phyloP scores from a whole-genome alignment of 2,888 invertebrate species.

The Cataglyphis altisquamis region DNA sequence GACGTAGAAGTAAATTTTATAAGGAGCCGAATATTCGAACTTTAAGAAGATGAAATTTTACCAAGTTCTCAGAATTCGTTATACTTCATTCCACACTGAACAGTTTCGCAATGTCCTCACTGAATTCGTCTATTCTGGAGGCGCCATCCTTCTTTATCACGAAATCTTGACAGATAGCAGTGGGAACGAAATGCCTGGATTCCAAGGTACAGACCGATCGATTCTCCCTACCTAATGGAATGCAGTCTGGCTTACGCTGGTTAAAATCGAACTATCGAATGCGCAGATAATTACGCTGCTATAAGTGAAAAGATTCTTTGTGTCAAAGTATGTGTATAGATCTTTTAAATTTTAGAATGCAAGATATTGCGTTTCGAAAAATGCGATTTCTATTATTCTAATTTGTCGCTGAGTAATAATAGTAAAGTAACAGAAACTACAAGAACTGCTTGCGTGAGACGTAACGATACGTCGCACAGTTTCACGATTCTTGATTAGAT shows the following conservation, averaged over 20 bases:
- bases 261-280: slow-evolving; percentile 9
- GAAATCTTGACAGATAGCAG: slow-evolving; percentile 50
- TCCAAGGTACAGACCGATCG: slow-evolving; percentile 36
- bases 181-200: slow-evolving; percentile 21
- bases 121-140: slow-evolving; percentile 14
- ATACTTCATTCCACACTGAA: slow-evolving; percentile 18
- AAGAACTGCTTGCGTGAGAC: neutral
- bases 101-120: slow-evolving; percentile 16
- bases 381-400: neutral
- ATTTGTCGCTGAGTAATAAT: neutral
- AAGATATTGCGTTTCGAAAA: neutral
- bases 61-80: slow-evolving; percentile 41
- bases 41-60: slow-evolving; percentile 34
- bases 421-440: neutral
- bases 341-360: neutral
- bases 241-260: slow-evolving; percentile 12
- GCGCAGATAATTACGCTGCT: neutral
- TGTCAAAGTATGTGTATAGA: slow-evolving; percentile 1
- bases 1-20: slow-evolving; percentile 15
- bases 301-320: neutral
- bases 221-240: slow-evolving; percentile 37
- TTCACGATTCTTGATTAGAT: neutral
- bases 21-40: slow-evolving; percentile 14
- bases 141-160: slow-evolving; percentile 39
- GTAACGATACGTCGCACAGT: neutral